Percentiles rank a stretch among this genome's conserved stretches.
These are phyloP conservation scores for Glossosoma conforme DNA, from an alignment of 1,140 invertebrate genomes.

Conservation along the genomic window DNA sequence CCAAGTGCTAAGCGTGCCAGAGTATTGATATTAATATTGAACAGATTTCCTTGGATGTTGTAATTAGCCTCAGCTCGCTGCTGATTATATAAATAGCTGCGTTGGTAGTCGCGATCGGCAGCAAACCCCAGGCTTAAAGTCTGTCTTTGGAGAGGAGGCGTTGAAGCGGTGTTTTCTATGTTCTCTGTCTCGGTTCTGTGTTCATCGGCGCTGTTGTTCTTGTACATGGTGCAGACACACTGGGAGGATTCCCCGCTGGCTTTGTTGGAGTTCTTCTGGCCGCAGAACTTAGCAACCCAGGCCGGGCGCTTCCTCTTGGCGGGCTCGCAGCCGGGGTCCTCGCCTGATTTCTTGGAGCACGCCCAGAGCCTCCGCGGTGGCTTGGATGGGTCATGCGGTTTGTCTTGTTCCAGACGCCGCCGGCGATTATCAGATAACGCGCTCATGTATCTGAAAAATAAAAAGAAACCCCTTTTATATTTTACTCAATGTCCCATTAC, in stretches of 20 bases:
- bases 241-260: constrained; percentile 22
- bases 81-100: too few species aligned
- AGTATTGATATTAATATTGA: not conserved
- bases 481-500: not conserved
- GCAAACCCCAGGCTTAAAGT: constrained; percentile 11
- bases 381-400: not conserved
- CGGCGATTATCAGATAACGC: not conserved
- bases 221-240: constrained; percentile 45
- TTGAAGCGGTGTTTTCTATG: not conserved
- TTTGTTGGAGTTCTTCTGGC: constrained; percentile 11
- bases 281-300: constrained; percentile 19
- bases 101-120: constrained; percentile 9
- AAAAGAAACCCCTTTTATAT: not conserved
- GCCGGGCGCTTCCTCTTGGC: constrained; percentile 19
- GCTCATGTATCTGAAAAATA: not conserved
- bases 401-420: not conserved
- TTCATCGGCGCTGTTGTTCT: constrained; percentile 25
- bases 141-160: not conserved
- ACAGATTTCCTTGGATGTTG: not conserved
- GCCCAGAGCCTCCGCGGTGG: not conserved
- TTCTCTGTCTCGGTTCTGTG: not conserved
- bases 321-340: too few species aligned
- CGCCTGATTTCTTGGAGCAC: constrained; percentile 4
- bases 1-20: not conserved
- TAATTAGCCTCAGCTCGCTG: not conserved